phyloP scores from a whole-genome alignment of 2,888 invertebrate genomes.

The Ochlodes sylvanus region DNA sequence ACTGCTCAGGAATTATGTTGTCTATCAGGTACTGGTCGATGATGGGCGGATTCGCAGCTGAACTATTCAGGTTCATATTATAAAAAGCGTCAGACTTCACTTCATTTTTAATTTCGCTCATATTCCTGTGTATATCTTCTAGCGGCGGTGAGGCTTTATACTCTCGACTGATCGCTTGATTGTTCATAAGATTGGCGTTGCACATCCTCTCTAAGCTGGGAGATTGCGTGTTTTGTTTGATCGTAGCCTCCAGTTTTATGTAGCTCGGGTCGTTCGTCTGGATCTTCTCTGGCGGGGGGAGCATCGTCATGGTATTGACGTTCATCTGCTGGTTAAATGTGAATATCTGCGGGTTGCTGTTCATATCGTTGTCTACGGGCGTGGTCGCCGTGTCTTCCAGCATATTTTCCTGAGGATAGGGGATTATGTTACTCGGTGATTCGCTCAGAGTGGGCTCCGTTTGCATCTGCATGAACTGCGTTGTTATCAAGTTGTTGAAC shows the following conservation, averaged over 20 bases:
- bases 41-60: slow-evolving; percentile 62
- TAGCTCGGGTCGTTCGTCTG: slow-evolving; percentile 74
- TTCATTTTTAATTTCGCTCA: slow-evolving; percentile 77
- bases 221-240: slow-evolving; percentile 79
- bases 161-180: slow-evolving; percentile 63
- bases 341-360: slow-evolving; percentile 68
- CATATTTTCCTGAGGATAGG: slow-evolving; percentile 69
- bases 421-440: slow-evolving; percentile 67
- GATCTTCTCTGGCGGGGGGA: slow-evolving; percentile 71
- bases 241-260: slow-evolving; percentile 77
- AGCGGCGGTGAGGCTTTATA: slow-evolving; percentile 79
- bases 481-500: slow-evolving; percentile 77
- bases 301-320: slow-evolving; percentile 68
- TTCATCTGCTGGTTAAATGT: slow-evolving; percentile 74
- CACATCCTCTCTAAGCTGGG: slow-evolving; percentile 78
- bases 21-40: slow-evolving; percentile 77
- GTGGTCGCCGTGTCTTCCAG: slow-evolving; percentile 64
- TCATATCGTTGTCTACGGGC: slow-evolving; percentile 64
- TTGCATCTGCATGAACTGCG: slow-evolving; percentile 78
- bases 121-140: slow-evolving; percentile 77
- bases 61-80: slow-evolving; percentile 61
- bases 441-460: slow-evolving; percentile 70
- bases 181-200: slow-evolving; percentile 69
- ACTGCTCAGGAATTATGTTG: slow-evolving; percentile 75
- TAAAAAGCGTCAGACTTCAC: slow-evolving; percentile 76